phyloP scores from a whole-genome alignment of 1,140 invertebrate genomes.

The Pomacea maculata region DNA sequence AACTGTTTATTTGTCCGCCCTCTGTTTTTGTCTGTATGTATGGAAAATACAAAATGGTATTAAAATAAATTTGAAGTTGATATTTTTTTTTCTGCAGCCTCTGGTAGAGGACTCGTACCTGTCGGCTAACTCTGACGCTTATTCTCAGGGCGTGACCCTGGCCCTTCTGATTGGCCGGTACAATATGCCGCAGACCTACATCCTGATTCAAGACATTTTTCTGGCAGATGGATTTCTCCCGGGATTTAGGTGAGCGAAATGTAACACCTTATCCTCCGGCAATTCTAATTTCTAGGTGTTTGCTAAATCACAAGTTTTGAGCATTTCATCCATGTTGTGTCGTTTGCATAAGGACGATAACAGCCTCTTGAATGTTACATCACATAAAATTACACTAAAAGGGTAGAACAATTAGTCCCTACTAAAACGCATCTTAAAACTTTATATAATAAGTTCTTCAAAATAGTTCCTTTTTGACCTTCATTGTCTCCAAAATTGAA shows the following conservation, averaged over 20 bases:
- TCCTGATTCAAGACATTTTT: slow-evolving; percentile 29
- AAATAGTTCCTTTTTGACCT: too few relatives aligned
- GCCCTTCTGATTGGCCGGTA: slow-evolving; percentile 33
- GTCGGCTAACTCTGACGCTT: slow-evolving; percentile 21
- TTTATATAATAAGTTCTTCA: too few relatives aligned
- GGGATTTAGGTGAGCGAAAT: slow-evolving; percentile 22
- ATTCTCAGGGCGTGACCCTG: slow-evolving; percentile 30
- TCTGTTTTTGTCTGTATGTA: background rate
- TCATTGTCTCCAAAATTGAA: too few relatives aligned
- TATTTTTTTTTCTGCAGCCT: slow-evolving; percentile 10
- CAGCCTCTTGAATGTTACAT: too few relatives aligned
- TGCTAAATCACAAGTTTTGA: background rate
- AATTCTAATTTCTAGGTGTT: background rate
- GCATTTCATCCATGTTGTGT: too few relatives aligned
- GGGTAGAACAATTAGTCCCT: too few relatives aligned
- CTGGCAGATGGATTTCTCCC: slow-evolving; percentile 32
- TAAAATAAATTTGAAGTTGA: too few relatives aligned
- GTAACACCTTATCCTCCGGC: background rate
- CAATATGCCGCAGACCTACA: slow-evolving; percentile 35
- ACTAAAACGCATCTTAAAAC: too few relatives aligned
- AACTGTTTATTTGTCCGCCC: background rate
- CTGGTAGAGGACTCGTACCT: slow-evolving; percentile 16
- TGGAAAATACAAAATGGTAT: too few relatives aligned
- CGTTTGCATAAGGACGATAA: too few relatives aligned
- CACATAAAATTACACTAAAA: too few relatives aligned